Evolutionary conservation across 1,140 invertebrate genomes (phyloP).

Genomic region (Thalassaphorura encarpata): DNA sequence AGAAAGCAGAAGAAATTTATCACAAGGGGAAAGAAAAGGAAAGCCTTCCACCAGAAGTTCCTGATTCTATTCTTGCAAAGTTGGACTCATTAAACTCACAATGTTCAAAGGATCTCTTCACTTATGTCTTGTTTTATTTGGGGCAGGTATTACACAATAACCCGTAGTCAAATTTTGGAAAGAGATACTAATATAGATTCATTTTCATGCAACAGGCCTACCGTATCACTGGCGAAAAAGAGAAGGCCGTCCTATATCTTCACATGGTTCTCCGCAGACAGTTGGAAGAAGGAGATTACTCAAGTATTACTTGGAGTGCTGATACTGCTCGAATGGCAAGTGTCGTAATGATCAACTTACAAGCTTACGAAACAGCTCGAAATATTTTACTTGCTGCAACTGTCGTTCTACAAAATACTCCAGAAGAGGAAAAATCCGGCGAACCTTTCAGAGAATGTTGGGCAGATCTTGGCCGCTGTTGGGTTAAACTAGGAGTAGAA

Average conservation of each 20-base stretch:
- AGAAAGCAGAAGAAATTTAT: conserved; percentile 27
- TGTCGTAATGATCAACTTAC: conserved; percentile 22
- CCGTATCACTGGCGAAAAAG: conserved; percentile 24
- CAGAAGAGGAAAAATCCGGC: conserved; percentile 22
- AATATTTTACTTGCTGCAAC: conserved; percentile 19
- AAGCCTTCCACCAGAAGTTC: background rate
- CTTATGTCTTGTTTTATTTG: conserved; percentile 31
- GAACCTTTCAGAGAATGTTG: conserved; percentile 27
- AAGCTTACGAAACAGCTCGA: conserved; percentile 22
- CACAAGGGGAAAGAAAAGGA: conserved; percentile 1
- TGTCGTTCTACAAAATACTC: conserved; percentile 11
- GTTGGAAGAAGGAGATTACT: conserved; percentile 22
- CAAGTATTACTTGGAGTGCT: conserved; percentile 19
- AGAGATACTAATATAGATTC: background rate
- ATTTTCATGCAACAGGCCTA: conserved; percentile 26
- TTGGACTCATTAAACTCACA: conserved; percentile 29
- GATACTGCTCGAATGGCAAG: conserved; percentile 23
- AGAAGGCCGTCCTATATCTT: conserved; percentile 28
- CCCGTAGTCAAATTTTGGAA: background rate
- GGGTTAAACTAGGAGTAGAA: conserved; percentile 26
- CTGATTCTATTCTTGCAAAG: conserved; percentile 1
- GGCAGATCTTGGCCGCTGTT: conserved; percentile 27
- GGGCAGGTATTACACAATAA: conserved; percentile 19
- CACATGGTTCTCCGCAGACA: conserved; percentile 29
- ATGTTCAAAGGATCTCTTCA: conserved; percentile 27